phyloP scores from a whole-genome alignment of 2,888 invertebrate species.

The Aricia artaxerxes region DNA sequence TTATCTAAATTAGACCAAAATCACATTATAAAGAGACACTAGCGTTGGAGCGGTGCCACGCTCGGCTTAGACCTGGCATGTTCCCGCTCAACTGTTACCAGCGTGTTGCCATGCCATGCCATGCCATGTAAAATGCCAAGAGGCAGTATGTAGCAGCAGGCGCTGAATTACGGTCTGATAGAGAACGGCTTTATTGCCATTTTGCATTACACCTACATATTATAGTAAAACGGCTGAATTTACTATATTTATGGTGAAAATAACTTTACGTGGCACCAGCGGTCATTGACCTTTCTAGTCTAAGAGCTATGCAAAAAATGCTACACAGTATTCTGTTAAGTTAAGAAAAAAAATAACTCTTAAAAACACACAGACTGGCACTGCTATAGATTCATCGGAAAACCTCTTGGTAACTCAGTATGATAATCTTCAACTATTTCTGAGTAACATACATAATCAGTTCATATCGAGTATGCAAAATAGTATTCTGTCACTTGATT shows the following conservation, averaged over 20 bases:
- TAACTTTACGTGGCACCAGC: too few relatives aligned
- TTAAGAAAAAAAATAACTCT: too few relatives aligned
- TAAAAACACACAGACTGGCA: too few relatives aligned
- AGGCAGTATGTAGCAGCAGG: constrained; percentile 33
- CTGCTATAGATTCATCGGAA: too few relatives aligned
- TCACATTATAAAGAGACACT: constrained; percentile 36
- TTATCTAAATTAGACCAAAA: constrained; percentile 21
- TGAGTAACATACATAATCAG: too few relatives aligned
- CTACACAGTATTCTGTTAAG: too few relatives aligned
- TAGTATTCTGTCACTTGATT: too few relatives aligned
- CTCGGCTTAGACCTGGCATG: constrained; percentile 41
- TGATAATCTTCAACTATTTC: too few relatives aligned
- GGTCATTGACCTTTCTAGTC: too few relatives aligned
- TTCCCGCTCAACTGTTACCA: constrained; percentile 44
- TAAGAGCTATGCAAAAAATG: too few relatives aligned
- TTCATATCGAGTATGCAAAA: too few relatives aligned
- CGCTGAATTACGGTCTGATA: constrained; percentile 34
- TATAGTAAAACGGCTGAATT: not conserved
- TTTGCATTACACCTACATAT: not conserved
- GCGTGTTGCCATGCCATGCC: constrained; percentile 34
- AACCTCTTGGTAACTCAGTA: too few relatives aligned
- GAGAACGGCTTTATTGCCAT: not conserved
- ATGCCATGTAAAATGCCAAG: constrained; percentile 41
- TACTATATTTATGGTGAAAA: not conserved
- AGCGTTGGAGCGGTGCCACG: constrained; percentile 43